Evolutionary conservation across 92 coral and sea anemone genomes (phyloP), one percentile per base, ranked within the genome.

Genomic region (Scolanthus callimorphus): DNA sequence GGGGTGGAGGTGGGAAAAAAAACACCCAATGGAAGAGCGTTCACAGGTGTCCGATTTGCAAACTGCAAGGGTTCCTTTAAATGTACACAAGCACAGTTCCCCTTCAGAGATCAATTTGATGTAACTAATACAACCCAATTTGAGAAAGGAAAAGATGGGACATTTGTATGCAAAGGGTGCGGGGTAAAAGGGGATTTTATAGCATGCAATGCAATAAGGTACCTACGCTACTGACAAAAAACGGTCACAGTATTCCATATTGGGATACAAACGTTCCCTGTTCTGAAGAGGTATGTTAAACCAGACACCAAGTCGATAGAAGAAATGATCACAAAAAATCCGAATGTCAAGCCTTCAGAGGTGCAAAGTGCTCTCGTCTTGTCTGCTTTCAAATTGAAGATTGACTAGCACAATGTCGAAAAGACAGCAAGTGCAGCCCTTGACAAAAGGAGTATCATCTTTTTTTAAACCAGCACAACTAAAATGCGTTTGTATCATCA

Each of bases 191-290:
- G 61, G 21, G 54, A 49, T n/a, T 30, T n/a, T 46, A 57, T 77
- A 19, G 45, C 57, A 2, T 70, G 90, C 43, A 46, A 34, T 29
- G 85, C 85, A 0, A 11, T 71, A 26, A 49, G 78, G 41, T 78
- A 78, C 46, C 8, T 81, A 0, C 55, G 78, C 53, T 75, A 81
- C 43, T 64, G 69, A 13, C 55, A 34, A 23, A 61, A 61, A 39
- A 25, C 65, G 13, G 68, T 78, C 19, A 84, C 81, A 13, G 74
- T 78, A 29, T 78, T 65, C 56, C 84, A 77, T 65, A 39, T 53
- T 49, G 90, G 84, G 11, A 51, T 63, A n/a, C 80, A 82, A 63
- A 61, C 85, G 17, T 84, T 85, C 60, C 82, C 90, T 20, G 78
- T 84, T 3, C 57, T 37, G 24, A 49, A 46, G 22, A 55, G 11